Conservation (phyloP, 2,113 vertebrate genomes). For the Oreotrochilus melanogaster region DNA sequence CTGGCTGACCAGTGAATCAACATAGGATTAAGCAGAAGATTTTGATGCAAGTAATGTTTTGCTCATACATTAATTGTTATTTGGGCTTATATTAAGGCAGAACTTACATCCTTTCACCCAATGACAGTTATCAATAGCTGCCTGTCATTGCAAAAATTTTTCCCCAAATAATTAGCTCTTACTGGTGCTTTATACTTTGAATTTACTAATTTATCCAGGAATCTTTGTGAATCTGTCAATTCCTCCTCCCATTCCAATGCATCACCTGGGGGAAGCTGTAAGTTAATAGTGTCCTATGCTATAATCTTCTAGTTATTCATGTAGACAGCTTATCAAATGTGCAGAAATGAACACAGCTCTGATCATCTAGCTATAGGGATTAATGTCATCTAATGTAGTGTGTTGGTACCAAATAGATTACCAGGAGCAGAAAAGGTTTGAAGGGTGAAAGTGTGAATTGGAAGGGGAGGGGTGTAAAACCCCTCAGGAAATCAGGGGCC, state of each 20-base stretch:
- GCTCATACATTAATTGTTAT: not conserved
- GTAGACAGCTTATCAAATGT: not conserved
- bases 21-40: not conserved
- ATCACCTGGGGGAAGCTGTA: not conserved
- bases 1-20: not conserved
- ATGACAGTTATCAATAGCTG: not conserved
- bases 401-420: not conserved
- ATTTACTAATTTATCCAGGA: not conserved
- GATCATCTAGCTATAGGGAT: not conserved
- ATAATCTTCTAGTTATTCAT: not conserved
- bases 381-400: not conserved
- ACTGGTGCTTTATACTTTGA: not conserved
- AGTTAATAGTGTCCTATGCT: not conserved
- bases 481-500: not conserved
- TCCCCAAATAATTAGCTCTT: not conserved
- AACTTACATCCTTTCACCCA: not conserved
- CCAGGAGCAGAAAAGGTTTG: not conserved
- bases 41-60: not conserved
- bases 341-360: not conserved
- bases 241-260: not conserved
- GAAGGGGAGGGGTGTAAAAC: not conserved
- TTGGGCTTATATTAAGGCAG: not conserved
- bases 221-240: not conserved
- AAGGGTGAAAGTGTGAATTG: not conserved
- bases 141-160: not conserved